Base-by-base conservation (phyloP, 2,888 invertebrate genomes). In the Sialis lutaria region DNA sequence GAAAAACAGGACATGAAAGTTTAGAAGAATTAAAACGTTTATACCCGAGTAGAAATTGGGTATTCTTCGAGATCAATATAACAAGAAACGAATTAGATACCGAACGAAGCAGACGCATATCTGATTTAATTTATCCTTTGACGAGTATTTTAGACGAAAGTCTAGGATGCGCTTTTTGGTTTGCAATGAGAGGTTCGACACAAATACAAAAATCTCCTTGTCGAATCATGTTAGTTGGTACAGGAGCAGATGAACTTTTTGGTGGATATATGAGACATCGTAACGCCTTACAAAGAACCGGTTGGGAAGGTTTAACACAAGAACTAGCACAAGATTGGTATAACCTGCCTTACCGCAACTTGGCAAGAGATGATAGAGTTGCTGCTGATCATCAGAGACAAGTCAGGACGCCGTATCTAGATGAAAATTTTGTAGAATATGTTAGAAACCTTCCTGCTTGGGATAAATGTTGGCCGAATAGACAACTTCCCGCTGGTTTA, bases 171-270 rank as follows among this genome's bases (percentile, higher is more conserved):
- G 95, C 88, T n/a, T 68, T 89, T 42, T 98, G 96, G 95, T 98
- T 97, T 74, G 96, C 96, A 30, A 80, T 90, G 42, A 70, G 82
- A 56, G 92, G 82, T 4, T 58, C 67, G 51, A 4, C 4, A 4
- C 82, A 79, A 44, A 22, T 22, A 22, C 37, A 37, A 37, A n/a
- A 37, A 10, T n/a, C n/a, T 10, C 37, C 37, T 6, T 7, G 31
- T 9, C 54, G 86, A 85, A 74, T 91, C 13, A 65, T 92, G 50
- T 63, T 95, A 53, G 67, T 87, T 55, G 97, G 97, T 34, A 90
- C 90, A 70, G 97, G 97, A 6, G 96, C 97, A 1, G 98, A 98
- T 72, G 98, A 98, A 68, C 72, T 96, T 51, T 84, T 97, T 60
- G 95, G 90, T 44, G 97, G 97, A 2, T 97, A 97, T 60, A 80